Evolutionary conservation across 2,888 invertebrate genomes (phyloP).

Genomic region (Tromatobia lineatoria): DNA sequence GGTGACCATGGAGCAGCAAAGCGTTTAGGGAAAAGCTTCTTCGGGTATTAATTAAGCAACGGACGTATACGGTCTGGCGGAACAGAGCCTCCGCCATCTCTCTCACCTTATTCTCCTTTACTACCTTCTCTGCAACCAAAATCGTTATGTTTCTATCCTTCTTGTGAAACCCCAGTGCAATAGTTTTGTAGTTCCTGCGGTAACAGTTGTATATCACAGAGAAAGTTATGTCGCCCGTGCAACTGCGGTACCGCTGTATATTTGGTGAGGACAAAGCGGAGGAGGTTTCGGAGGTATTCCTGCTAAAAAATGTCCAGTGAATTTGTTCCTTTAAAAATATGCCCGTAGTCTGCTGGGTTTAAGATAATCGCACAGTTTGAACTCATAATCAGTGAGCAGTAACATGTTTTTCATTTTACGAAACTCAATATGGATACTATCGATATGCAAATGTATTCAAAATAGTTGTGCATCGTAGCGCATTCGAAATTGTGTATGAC

Average conservation of each 20-base stretch:
- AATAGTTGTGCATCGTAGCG: background rate
- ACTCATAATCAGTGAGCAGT: too few species aligned
- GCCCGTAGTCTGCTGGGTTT: too few species aligned
- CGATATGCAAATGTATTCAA: too few species aligned
- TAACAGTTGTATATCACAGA: background rate
- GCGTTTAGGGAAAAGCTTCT: background rate
- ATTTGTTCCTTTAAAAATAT: too few species aligned
- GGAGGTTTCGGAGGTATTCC: too few species aligned
- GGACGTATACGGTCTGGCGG: background rate
- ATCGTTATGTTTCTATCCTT: background rate
- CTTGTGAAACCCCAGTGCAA: background rate
- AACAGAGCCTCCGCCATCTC: background rate
- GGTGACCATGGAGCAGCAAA: background rate
- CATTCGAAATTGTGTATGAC: too few species aligned
- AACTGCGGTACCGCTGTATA: background rate
- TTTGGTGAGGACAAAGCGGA: background rate
- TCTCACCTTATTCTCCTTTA: background rate
- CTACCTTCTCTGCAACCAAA: background rate
- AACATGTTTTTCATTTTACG: too few species aligned
- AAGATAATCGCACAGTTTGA: too few species aligned
- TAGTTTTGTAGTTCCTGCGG: background rate
- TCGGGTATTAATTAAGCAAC: conserved; percentile 6
- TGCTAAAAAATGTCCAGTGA: too few species aligned
- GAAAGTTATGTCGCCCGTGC: background rate
- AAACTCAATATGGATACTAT: too few species aligned